Evolutionary conservation across 2,113 vertebrate species (phyloP).

Genomic region (Calidris pugnax): DNA sequence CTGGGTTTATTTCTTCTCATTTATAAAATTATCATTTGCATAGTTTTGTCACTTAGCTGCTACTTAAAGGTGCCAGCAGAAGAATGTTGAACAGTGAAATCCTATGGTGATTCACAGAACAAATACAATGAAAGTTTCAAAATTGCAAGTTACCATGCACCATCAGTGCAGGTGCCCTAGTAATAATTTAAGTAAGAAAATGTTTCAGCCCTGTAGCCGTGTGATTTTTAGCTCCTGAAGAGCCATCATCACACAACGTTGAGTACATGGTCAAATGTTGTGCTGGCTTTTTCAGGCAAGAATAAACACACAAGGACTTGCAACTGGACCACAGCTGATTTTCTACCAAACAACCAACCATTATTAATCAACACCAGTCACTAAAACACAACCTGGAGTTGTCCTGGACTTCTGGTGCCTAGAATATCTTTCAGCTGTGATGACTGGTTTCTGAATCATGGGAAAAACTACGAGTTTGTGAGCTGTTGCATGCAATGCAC

Average conservation of each 20-base stretch:
- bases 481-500: not conserved
- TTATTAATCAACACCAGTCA: not conserved
- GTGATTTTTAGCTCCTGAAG: not conserved
- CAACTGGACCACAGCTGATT: not conserved
- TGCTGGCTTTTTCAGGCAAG: not conserved
- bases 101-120: not conserved
- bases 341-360: not conserved
- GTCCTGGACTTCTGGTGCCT: not conserved
- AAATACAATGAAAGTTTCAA: not conserved
- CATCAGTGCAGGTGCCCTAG: not conserved
- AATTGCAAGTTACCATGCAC: not conserved
- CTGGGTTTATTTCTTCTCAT: not conserved
- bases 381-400: not conserved
- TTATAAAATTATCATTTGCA: not conserved
- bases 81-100: not conserved
- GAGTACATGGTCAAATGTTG: not conserved
- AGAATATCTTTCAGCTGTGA: not conserved
- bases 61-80: not conserved
- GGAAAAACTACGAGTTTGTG: not conserved
- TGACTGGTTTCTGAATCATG: not conserved
- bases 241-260: accelerated
- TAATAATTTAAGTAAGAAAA: not conserved
- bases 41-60: not conserved
- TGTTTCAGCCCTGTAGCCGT: not conserved
- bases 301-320: not conserved